phyloP scores from a whole-genome alignment of 2,113 vertebrate genomes.

The Hydrolagus affinis region DNA sequence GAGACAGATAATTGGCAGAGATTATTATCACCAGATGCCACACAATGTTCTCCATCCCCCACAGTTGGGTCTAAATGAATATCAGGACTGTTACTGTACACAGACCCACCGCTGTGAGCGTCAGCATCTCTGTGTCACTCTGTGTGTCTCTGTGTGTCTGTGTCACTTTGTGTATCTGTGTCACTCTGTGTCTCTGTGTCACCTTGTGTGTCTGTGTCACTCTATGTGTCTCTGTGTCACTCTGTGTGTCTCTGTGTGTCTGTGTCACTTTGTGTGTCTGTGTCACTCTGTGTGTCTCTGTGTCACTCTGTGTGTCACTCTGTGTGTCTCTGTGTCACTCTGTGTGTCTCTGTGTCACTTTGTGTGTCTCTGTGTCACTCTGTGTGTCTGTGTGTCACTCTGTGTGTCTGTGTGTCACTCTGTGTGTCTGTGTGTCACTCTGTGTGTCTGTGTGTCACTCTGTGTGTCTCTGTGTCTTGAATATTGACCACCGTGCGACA shows the following conservation, averaged over 20 bases:
- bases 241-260: too few species aligned
- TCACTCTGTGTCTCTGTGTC: too few species aligned
- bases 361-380: neutral
- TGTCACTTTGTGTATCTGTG: too few species aligned
- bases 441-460: neutral
- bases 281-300: too few species aligned
- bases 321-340: neutral
- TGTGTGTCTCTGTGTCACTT: neutral
- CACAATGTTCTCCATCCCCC: too few species aligned
- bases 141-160: too few species aligned
- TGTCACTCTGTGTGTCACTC: too few species aligned
- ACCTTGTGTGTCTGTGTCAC: too few species aligned
- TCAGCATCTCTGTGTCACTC: neutral
- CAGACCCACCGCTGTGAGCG: neutral
- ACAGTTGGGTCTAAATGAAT: too few species aligned
- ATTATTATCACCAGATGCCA: too few species aligned
- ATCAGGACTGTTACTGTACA: neutral
- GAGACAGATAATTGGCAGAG: neutral
- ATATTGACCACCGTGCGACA: neutral
- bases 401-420: neutral
- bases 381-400: neutral
- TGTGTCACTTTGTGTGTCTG: too few species aligned
- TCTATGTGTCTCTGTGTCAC: too few species aligned
- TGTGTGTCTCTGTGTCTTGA: neutral
- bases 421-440: neutral